These are phyloP conservation scores for Hyaena hyaena DNA, from an alignment of 2,113 vertebrate species.

Conservation along the genomic window DNA sequence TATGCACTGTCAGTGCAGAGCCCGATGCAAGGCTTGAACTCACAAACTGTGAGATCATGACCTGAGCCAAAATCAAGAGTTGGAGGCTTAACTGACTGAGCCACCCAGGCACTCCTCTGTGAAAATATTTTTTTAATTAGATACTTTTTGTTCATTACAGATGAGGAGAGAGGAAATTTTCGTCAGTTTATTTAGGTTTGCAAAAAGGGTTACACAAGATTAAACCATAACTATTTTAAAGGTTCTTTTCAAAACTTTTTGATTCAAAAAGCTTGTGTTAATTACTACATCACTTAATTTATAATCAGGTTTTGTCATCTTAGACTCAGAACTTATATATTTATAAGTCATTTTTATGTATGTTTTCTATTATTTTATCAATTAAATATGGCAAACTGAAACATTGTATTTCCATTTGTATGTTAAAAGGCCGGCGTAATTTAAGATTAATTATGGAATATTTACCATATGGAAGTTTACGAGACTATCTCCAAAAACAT, in stretches of 20 bases:
- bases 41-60: too few species aligned
- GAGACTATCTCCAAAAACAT: conserved; percentile 97
- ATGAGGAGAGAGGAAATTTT: conserved; percentile 8
- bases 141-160: conserved; percentile 38
- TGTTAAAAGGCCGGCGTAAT: conserved; percentile 92
- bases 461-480: conserved; percentile 96
- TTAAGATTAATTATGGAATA: conserved; percentile 98
- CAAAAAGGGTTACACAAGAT: conserved; percentile 12
- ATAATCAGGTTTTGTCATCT: conserved; percentile 37
- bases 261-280: conserved; percentile 8
- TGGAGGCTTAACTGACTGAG: too few species aligned
- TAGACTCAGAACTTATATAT: conserved; percentile 20
- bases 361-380: conserved; percentile 17
- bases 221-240: conserved; percentile 51
- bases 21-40: too few species aligned
- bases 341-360: conserved; percentile 44
- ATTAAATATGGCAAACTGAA: conserved; percentile 55
- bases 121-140: background rate
- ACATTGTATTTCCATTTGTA: conserved; percentile 42
- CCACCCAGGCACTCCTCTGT: background rate
- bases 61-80: too few species aligned
- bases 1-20: too few species aligned
- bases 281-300: conserved; percentile 33
- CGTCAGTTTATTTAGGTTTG: conserved; percentile 33
- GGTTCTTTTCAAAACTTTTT: conserved; percentile 13